These are phyloP conservation scores for Volucella inflata DNA, from an alignment of 2,888 invertebrate species.

Conservation along the genomic window DNA sequence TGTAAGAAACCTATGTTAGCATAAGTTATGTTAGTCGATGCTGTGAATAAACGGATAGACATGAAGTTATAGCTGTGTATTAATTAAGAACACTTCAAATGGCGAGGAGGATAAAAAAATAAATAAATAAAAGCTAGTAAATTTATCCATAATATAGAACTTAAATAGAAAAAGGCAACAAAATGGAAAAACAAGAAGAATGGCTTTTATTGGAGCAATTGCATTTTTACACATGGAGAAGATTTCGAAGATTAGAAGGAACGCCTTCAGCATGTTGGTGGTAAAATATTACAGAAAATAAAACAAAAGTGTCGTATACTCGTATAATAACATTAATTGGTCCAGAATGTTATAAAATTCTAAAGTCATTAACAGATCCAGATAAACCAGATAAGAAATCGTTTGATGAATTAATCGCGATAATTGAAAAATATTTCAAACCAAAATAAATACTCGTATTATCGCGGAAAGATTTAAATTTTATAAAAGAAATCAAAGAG, in stretches of 20 bases:
- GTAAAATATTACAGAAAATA: conserved; percentile 24
- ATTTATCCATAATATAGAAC: too few relatives aligned
- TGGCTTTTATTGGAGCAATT: too few relatives aligned
- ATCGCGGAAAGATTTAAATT: conserved; percentile 9
- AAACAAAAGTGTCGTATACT: conserved; percentile 40
- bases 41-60: too few relatives aligned
- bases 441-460: conserved; percentile 25
- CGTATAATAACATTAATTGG: conserved; percentile 52
- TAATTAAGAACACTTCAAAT: too few relatives aligned
- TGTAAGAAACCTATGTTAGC: too few relatives aligned
- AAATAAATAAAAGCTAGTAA: too few relatives aligned
- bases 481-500: conserved; percentile 30
- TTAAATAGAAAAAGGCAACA: too few relatives aligned
- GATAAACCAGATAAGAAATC: conserved; percentile 30
- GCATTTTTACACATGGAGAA: conserved; percentile 1
- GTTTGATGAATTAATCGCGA: conserved; percentile 12
- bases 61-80: too few relatives aligned
- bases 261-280: conserved; percentile 33
- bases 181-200: too few relatives aligned
- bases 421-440: conserved; percentile 35
- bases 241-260: conserved; percentile 36
- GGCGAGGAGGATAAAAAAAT: too few relatives aligned
- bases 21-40: too few relatives aligned
- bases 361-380: conserved; percentile 25
- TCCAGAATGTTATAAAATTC: conserved; percentile 30